These are phyloP conservation scores for Dendrolimus kikuchii DNA, from an alignment of 1,140 invertebrate genomes.

Conservation along the genomic window DNA sequence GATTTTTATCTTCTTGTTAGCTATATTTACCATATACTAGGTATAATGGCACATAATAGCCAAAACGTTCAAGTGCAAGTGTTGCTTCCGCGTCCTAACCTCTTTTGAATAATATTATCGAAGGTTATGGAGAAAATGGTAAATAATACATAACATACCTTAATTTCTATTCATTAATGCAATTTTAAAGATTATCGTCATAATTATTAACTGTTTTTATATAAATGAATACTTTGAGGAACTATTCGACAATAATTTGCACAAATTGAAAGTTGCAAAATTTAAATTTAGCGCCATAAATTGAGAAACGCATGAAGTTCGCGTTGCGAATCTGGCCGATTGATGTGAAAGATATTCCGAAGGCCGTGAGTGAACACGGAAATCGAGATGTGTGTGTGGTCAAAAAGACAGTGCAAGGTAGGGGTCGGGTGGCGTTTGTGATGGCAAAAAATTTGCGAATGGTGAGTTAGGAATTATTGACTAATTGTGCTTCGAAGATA, in stretches of 20 bases:
- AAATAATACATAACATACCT: constrained; percentile 8
- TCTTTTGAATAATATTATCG: constrained; percentile 30
- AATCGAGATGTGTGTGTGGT: constrained; percentile 73
- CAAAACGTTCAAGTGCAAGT: constrained; percentile 8
- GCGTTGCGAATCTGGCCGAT: constrained; percentile 71
- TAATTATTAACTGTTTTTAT: no score
- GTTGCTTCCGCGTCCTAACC: constrained; percentile 42
- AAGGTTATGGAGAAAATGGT: constrained; percentile 19
- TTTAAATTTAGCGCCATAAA: constrained; percentile 62
- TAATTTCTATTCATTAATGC: constrained; percentile 1
- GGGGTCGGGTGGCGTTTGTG: constrained; percentile 73
- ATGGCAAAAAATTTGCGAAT: constrained; percentile 73
- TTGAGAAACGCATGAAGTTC: constrained; percentile 66
- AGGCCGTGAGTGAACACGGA: constrained; percentile 73
- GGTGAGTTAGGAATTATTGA: constrained; percentile 71
- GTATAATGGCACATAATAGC: neutral
- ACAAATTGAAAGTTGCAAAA: constrained; percentile 30
- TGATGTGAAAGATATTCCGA: constrained; percentile 73
- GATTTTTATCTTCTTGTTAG: neutral
- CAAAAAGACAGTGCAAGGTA: constrained; percentile 74
- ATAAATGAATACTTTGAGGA: no score
- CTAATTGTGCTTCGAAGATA: constrained; percentile 44
- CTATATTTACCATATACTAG: no score
- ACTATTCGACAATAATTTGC: neutral
- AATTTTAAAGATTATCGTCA: no score